Evolutionary conservation across 2,888 invertebrate genomes (phyloP).

Genomic region (Conistra vaccinii): DNA sequence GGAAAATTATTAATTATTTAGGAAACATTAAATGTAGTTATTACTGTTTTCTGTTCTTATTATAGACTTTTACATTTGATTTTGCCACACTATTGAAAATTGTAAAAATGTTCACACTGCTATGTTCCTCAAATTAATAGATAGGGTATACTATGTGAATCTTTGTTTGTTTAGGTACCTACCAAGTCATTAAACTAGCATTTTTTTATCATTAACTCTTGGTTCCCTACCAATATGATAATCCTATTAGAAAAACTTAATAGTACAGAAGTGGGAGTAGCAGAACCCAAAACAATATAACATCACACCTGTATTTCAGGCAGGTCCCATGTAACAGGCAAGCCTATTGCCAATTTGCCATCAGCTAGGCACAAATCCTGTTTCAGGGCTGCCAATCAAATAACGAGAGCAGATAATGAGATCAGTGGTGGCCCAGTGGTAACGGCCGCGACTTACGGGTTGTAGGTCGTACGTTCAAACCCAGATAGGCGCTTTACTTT

Average conservation of each 20-base stretch:
- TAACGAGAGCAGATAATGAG: too few species aligned
- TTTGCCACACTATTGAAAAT: background rate
- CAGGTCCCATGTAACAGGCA: background rate
- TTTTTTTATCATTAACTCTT: background rate
- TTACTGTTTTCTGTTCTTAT: constrained; percentile 3
- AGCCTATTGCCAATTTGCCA: background rate
- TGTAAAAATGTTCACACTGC: background rate
- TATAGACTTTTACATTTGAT: background rate
- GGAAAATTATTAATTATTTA: constrained; percentile 3
- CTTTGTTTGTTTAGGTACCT: background rate
- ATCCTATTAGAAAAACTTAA: background rate
- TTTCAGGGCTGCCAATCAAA: background rate
- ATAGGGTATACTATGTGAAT: background rate
- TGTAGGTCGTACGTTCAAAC: too few species aligned
- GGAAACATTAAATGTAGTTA: background rate
- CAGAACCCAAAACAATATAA: background rate
- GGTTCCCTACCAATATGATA: background rate
- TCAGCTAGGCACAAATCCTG: background rate
- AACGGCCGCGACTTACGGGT: too few species aligned
- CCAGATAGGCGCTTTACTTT: too few species aligned
- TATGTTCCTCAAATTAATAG: background rate
- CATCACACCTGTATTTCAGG: background rate
- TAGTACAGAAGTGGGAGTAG: background rate
- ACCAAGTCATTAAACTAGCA: background rate
- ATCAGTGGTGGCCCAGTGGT: too few species aligned